phyloP scores from a whole-genome alignment of 1,140 invertebrate species.

The Drosophila murphyi region DNA sequence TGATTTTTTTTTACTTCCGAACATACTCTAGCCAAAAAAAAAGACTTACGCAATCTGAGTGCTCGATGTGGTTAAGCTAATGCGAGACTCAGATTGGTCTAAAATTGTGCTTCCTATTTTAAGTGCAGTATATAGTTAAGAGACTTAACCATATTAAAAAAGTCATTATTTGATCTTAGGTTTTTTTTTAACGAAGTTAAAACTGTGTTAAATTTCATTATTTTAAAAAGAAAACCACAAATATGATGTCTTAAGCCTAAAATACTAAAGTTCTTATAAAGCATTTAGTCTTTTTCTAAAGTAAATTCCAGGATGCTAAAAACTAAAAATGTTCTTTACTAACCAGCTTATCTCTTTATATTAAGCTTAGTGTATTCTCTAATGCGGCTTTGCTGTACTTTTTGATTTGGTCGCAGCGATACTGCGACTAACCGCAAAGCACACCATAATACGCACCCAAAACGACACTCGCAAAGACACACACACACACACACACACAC shows the following conservation, averaged over 20 bases:
- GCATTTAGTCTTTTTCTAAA: neutral
- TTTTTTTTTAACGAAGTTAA: too few species aligned
- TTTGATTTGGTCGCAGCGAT: conserved; percentile 19
- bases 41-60: neutral
- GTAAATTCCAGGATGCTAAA: neutral
- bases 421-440: conserved; percentile 51
- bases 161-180: too few species aligned
- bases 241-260: too few species aligned
- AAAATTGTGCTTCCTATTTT: too few species aligned
- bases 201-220: too few species aligned
- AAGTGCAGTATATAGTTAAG: too few species aligned
- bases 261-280: neutral
- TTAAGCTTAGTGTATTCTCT: conserved; percentile 35
- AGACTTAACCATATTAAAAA: too few species aligned
- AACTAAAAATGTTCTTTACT: conserved; percentile 17
- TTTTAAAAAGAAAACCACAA: too few species aligned
- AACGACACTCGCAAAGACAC: conserved; percentile 33
- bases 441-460: conserved; percentile 79
- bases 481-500: conserved; percentile 17
- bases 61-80: neutral
- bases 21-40: conserved; percentile 8
- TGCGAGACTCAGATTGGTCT: too few species aligned
- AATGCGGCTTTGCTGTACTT: conserved; percentile 32
- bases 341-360: conserved; percentile 20
- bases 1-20: conserved; percentile 3